Base-by-base conservation (phyloP, 2,888 invertebrate genomes). In the Lasiommata megera region DNA sequence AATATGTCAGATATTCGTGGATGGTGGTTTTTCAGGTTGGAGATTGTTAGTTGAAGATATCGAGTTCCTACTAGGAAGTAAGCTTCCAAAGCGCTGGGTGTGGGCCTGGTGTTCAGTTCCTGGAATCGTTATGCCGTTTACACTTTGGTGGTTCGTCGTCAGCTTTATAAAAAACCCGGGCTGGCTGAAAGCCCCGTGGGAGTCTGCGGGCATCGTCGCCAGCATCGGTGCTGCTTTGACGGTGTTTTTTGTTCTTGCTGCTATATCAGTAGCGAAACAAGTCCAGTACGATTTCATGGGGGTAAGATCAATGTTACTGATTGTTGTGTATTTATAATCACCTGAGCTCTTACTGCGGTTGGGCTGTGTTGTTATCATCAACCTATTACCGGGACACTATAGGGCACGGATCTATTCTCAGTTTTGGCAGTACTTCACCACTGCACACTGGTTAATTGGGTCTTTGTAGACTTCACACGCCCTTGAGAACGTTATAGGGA, bases 11-110 rank as follows among this genome's bases (percentile, higher is more conserved):
- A n/a, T n/a, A n/a, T n/a, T n/a, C n/a, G n/a, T n/a, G n/a, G n/a
- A n/a, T n/a, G n/a, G n/a, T n/a, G n/a, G n/a, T 9, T 56, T 66
- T 65, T 6, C 64, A 89, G 89, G 88, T 53, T 81, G 83, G 80
- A 82, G 76, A 64, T 65, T 71, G 1, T 65, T 89, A 11, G 69
- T 76, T 0, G 80, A 82, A 68, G 89, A 89, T 57, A 71, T 88
- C 1, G 84, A 83, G 53, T 88, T 88, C 61, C 58, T 89, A 14
- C 82, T 75, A 0, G 80, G 80, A 0, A 62, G 62, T 1, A 63
- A 71, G 1, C 50, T 88, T 1, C 36, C 56, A 0, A 79, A 71
- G 54, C 68, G 55, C 41, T 88, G 89, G 88, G 69, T 77, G 16
- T 61, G 76, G 64, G 83, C 82, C 0, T 88, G 88, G 88, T 82